Evolutionary conservation across 1,140 invertebrate genomes (phyloP).

Genomic region (Tetranychus urticae): DNA sequence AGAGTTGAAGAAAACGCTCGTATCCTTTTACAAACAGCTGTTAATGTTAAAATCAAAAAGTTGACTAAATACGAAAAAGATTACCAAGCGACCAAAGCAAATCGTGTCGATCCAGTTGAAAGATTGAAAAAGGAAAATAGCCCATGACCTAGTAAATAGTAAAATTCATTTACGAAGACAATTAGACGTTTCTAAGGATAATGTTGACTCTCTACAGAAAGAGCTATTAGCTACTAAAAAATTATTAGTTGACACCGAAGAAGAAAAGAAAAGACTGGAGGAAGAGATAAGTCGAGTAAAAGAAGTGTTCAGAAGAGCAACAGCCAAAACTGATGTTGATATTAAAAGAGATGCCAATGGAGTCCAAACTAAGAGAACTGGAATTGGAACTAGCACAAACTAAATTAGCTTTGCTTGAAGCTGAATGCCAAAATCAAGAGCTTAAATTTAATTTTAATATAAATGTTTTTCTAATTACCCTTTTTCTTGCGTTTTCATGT

Average conservation of each 20-base stretch:
- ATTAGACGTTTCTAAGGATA: constrained; percentile 39
- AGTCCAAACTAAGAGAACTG: constrained; percentile 49
- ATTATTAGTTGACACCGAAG: constrained; percentile 45
- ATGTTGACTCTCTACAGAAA: constrained; percentile 46
- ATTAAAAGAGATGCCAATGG: constrained; percentile 34
- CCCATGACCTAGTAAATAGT: constrained; percentile 32
- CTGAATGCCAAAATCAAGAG: constrained; percentile 74
- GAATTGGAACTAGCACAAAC: constrained; percentile 87
- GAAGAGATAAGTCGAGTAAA: constrained; percentile 38
- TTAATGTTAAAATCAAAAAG: constrained; percentile 60
- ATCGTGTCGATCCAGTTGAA: constrained; percentile 31
- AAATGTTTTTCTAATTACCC: no score
- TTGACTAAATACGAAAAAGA: constrained; percentile 88
- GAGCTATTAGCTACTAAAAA: constrained; percentile 50
- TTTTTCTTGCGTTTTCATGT: no score
- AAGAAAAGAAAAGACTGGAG: constrained; percentile 54
- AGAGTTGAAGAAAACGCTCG: constrained; percentile 64
- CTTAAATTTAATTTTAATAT: no score
- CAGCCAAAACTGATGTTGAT: constrained; percentile 45
- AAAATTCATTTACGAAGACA: constrained; percentile 30
- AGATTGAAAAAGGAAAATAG: constrained; percentile 32
- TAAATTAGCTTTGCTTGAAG: constrained; percentile 85
- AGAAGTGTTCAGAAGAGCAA: constrained; percentile 55
- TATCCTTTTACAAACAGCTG: constrained; percentile 66
- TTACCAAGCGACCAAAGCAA: constrained; percentile 50